These are phyloP conservation scores for Axinella damicornis DNA, from an alignment of 37 sponge, comb jelly and placozoan species.

Conservation along the genomic window DNA sequence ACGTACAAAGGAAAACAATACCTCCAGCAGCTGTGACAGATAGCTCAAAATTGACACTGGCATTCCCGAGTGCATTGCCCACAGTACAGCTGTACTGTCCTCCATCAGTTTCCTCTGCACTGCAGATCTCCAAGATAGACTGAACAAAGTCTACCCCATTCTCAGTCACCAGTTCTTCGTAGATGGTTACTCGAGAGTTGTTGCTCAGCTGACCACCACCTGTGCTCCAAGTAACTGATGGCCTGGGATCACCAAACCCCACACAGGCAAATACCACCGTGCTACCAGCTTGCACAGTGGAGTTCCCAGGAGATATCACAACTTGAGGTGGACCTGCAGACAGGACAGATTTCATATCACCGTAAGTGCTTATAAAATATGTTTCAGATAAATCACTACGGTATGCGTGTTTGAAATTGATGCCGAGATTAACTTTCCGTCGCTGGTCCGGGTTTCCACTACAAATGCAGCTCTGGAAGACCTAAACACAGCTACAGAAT, in stretches of 20 bases:
- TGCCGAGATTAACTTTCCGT: too few species aligned
- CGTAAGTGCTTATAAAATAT: too few species aligned
- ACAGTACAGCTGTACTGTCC: constrained; percentile 28
- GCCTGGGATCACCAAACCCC: background rate
- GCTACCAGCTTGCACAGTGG: background rate
- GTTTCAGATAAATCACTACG: too few species aligned
- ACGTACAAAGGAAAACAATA: too few species aligned
- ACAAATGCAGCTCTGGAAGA: too few species aligned
- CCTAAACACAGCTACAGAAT: too few species aligned
- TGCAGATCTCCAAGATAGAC: constrained; percentile 42
- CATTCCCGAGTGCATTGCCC: background rate
- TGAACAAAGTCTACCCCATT: background rate
- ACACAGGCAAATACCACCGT: background rate
- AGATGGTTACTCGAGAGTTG: constrained; percentile 1
- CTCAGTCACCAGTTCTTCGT: constrained; percentile 8
- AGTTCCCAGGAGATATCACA: background rate
- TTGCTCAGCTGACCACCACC: background rate
- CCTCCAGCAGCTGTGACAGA: too few species aligned
- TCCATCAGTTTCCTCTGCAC: background rate
- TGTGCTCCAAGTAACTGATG: background rate
- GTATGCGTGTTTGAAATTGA: too few species aligned
- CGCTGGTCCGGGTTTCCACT: too few species aligned
- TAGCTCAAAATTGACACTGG: background rate
- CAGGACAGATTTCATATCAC: too few species aligned
- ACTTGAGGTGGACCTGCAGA: background rate